Evolutionary conservation across 2,797 vertebrate species (phyloP), one percentile per base, ranked within the genome.

Genomic region (Scomberomorus guttatus): DNA sequence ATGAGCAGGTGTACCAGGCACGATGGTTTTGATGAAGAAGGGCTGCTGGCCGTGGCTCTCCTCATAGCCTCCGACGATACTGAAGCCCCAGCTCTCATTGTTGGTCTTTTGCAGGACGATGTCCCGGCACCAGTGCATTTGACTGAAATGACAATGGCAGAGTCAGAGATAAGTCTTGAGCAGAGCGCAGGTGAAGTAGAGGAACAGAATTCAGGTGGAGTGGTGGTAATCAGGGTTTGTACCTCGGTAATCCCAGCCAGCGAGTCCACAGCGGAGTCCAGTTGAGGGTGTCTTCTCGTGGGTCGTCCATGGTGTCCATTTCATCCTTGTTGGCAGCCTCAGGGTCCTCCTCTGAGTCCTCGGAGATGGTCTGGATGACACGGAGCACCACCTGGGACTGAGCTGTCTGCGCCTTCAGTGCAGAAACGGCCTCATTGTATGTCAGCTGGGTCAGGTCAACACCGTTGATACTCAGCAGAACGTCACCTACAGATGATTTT

Each of bases 11-110:
- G 97, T 98, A 32, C 96, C 97, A 5, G 97, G 97, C 89, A 99
- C 97, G 0, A 99, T 98, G 94, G 97, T 98, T 94, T 98, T 99
- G 86, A 99, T 99, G 92, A 98, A 99, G 94, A 99, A 99, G 0
- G 97, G 97, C 90, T 98, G 97, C 90, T 97, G 96, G 6, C 97
- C 96, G 76, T 96, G 97, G 85, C 90, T 96, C 82, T 98, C 97
- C 92, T 98, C 97, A 12, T 97, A 97, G 72, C 97, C 97, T 5
- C 97, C 97, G 0, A 99, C 97, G 4, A 99, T 98, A 87, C 97
- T 99, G 94, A 99, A 99, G 83, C 97, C 97, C 97, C 97, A 98
- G 79, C 97, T 99, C 62, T 98, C 97, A 9, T 93, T 94, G 92
- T 96, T 97, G 68, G 95, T 97, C 93, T 98, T 98, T 50, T 91